Percentiles rank a stretch among this genome's conserved stretches.
phyloP scores from a whole-genome alignment of 2,888 invertebrate genomes.

The Antitype chi region DNA sequence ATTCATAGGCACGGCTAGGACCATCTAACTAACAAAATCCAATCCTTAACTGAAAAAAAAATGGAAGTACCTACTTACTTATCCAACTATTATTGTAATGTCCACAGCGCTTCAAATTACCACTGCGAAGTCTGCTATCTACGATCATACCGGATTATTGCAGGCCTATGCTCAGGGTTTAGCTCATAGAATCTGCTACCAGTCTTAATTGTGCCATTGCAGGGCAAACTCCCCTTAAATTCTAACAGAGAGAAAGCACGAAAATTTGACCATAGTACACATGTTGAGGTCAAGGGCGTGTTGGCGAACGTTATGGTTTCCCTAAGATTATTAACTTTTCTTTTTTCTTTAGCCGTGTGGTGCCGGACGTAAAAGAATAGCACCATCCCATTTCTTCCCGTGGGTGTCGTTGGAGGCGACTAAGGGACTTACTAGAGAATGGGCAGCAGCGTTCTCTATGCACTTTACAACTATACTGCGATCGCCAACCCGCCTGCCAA shows the following conservation, averaged over 20 bases:
- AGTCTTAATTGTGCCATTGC: neutral
- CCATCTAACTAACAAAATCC: neutral
- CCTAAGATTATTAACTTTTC: neutral
- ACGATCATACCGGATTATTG: conserved; percentile 13
- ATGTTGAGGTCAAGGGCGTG: neutral
- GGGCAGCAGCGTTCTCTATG: no score
- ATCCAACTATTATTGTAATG: neutral
- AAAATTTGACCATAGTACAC: neutral
- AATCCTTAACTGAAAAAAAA: neutral
- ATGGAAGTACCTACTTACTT: no score
- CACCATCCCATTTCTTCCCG: no score
- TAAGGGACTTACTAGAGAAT: no score
- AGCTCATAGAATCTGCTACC: neutral
- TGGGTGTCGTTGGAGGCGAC: no score
- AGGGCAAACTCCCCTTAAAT: neutral
- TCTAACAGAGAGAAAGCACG: neutral
- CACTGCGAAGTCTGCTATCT: neutral
- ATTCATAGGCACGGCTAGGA: conserved; percentile 20
- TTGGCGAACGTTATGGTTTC: neutral
- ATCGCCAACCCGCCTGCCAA: no score
- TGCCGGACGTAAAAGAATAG: no score
- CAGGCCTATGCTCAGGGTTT: neutral
- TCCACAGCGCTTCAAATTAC: neutral
- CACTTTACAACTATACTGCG: no score
- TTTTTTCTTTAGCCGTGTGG: no score